These are phyloP conservation scores for Bubo scandiacus DNA, from an alignment of 2,113 vertebrate species.

Conservation along the genomic window DNA sequence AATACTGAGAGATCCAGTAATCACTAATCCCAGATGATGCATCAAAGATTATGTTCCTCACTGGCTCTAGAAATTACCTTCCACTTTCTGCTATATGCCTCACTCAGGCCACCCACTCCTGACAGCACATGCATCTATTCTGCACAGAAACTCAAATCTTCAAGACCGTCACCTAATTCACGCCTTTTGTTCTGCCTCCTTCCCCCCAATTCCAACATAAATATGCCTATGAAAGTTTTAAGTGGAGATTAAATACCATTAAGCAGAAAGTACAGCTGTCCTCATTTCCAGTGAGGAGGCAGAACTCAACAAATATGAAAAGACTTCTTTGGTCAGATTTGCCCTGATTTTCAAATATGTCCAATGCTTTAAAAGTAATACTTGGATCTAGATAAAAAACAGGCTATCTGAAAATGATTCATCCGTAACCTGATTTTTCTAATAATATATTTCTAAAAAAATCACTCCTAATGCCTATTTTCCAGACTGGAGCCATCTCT, in stretches of 20 bases:
- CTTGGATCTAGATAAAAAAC: neutral
- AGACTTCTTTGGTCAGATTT: neutral
- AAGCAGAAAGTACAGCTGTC: neutral
- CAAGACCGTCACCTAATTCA: neutral
- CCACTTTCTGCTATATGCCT: accelerated
- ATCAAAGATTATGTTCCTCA: neutral
- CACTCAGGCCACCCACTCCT: neutral
- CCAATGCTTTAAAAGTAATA: neutral
- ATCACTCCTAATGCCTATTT: neutral
- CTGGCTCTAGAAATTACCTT: neutral
- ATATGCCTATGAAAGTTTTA: neutral
- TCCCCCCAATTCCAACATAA: neutral
- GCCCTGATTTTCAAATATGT: neutral
- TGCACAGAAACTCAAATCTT: neutral
- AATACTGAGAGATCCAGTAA: neutral
- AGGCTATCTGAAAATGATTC: neutral
- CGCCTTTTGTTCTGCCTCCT: neutral
- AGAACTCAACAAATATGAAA: neutral
- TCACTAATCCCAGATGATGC: neutral
- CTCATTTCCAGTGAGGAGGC: neutral
- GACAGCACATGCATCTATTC: neutral
- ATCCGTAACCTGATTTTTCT: neutral
- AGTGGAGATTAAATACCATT: neutral
- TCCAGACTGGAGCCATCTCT: neutral
- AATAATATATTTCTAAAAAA: neutral